Percentiles rank a stretch among this genome's conserved stretches.
Evolutionary conservation across 1,140 invertebrate species (phyloP).

Genomic region (Patella vulgata): DNA sequence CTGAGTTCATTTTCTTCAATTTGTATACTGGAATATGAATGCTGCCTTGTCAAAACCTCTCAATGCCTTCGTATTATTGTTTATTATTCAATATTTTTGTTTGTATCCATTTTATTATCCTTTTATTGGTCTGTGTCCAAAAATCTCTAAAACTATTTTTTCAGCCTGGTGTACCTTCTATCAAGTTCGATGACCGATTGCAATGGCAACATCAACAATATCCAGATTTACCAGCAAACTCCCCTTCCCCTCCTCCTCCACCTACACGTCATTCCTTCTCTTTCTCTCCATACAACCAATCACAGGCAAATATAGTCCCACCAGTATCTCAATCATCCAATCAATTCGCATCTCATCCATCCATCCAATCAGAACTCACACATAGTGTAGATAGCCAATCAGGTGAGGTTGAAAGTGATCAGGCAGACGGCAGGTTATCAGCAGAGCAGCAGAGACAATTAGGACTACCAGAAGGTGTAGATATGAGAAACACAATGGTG

Average conservation of each 20-base stretch:
- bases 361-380: conserved; percentile 13
- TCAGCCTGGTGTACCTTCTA: no score
- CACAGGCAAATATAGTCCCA: neutral
- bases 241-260: neutral
- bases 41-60: neutral
- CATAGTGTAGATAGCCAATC: conserved; percentile 11
- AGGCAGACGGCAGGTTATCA: conserved; percentile 5
- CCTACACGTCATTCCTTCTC: neutral
- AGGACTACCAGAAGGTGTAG: conserved; percentile 25
- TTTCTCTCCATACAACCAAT: neutral
- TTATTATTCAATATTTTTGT: no score
- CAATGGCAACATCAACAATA: neutral
- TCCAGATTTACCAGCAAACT: neutral
- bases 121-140: no score
- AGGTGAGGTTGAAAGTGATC: neutral
- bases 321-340: neutral
- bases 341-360: conserved; percentile 7
- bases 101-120: no score
- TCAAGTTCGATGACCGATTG: no score
- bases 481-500: conserved; percentile 27
- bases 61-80: no score
- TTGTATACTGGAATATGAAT: neutral
- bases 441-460: conserved; percentile 28
- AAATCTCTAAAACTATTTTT: no score
- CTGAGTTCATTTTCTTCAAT: neutral